Evolutionary conservation across 2,797 vertebrate genomes (phyloP), one percentile per base, ranked within the genome.

Genomic region (Phaenicophaeus curvirostris): DNA sequence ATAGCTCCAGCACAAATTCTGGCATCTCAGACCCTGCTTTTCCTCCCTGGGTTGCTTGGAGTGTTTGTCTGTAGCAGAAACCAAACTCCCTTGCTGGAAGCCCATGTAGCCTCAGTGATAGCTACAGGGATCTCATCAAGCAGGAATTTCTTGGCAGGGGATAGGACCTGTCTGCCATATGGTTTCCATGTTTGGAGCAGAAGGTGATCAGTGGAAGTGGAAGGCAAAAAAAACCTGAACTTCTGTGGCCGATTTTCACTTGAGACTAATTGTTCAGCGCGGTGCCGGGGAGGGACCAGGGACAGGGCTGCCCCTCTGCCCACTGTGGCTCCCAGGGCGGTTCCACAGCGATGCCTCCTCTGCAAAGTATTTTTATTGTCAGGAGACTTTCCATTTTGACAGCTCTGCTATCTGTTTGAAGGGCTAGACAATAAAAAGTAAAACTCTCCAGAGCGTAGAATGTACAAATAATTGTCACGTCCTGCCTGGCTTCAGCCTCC

Each of bases 101-200:
- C 83, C 87, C 71, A 2, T 65, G 83, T 83, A 96, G 95, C 92
- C 91, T 84, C 74, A 72, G 91, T 27, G 83, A 95, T 94, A 94
- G 94, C 95, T 94, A 89, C 95, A 84, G 95, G 95, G 95, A 96
- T 93, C 94, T 97, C 96, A 97, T 96, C 95, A 96, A 88, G 94
- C 90, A 96, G 93, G 95, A 97, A 97, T 96, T 95, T 97, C 96
- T 96, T 97, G 96, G 96, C 96, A 96, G 92, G 89, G 92, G 87
- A 91, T 75, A 86, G 96, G 94, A 95, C 96, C 95, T 96, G 96
- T 96, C 96, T 95, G 94, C 96, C 96, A 96, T 95, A 95, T 96
- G 96, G 94, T 96, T 96, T 96, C 94, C 91, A 96, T 95, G 96
- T 96, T 96, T 72, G n/a, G 95, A 95, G 95, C 95, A 96, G 95